phyloP scores from a whole-genome alignment of 2,888 invertebrate species.

The Plagodis dolabraria region DNA sequence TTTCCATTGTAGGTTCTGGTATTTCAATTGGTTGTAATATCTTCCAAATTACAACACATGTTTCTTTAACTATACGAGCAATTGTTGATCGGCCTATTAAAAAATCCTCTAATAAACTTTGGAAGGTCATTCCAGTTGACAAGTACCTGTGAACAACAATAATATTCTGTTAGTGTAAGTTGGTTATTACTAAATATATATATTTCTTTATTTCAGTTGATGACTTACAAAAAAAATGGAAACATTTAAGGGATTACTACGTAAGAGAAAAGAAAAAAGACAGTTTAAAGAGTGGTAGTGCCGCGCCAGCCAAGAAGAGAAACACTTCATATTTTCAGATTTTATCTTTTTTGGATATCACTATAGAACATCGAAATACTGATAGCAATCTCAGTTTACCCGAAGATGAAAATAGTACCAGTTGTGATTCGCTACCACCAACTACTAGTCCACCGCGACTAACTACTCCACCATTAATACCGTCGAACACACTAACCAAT shows the following conservation, averaged over 20 bases:
- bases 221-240: too few species aligned
- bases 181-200: conserved; percentile 16
- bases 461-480: conserved; percentile 1
- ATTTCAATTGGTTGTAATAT: conserved; percentile 27
- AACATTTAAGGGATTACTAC: conserved; percentile 20
- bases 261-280: conserved; percentile 21
- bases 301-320: conserved; percentile 31
- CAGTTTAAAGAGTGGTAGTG: conserved; percentile 24
- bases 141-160: conserved; percentile 14
- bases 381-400: conserved; percentile 30
- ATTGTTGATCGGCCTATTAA: conserved; percentile 6
- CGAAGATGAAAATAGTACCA: conserved; percentile 28
- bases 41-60: conserved; percentile 28
- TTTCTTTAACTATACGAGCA: conserved; percentile 8
- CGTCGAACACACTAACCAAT: conserved; percentile 5
- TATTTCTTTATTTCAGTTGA: conserved; percentile 27
- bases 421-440: conserved; percentile 27
- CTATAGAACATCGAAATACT: conserved; percentile 24
- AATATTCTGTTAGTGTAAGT: conserved; percentile 4
- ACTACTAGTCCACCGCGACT: conserved; percentile 21
- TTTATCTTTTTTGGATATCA: conserved; percentile 30
- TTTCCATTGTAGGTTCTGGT: conserved; percentile 34
- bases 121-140: conserved; percentile 17
- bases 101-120: conserved; percentile 9
- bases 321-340: conserved; percentile 25